Conservation (phyloP, 2,888 invertebrate species). For the Arge pagana region DNA sequence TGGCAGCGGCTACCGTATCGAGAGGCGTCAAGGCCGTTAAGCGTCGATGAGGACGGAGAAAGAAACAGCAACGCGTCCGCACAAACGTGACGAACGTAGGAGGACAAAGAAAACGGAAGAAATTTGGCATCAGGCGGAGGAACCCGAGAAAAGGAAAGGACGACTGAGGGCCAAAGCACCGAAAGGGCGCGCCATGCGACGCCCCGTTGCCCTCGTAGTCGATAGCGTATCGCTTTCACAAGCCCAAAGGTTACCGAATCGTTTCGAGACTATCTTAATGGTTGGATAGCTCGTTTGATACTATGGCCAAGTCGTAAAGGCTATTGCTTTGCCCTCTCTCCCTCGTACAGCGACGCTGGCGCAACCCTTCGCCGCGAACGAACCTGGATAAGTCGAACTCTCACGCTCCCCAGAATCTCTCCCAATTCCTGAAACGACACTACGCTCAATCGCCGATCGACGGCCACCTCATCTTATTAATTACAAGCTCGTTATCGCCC, state of each 20-base stretch:
- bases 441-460: conserved; percentile 35
- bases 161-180: conserved; percentile 28
- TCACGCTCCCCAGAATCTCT: conserved; percentile 37
- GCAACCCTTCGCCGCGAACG: conserved; percentile 36
- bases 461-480: conserved; percentile 34
- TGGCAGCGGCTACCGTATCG: conserved; percentile 28
- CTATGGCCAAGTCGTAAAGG: conserved; percentile 59
- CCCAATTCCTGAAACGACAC: conserved; percentile 27
- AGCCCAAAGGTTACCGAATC: conserved; percentile 59
- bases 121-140: conserved; percentile 9
- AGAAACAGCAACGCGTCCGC: conserved; percentile 23
- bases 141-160: conserved; percentile 27
- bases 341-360: conserved; percentile 29
- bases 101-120: conserved; percentile 31
- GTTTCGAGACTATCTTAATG: conserved; percentile 59
- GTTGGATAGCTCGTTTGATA: conserved; percentile 59
- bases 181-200: conserved; percentile 35
- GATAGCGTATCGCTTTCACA: conserved; percentile 57
- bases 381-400: conserved; percentile 47
- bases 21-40: conserved; percentile 9
- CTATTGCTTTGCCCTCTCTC: conserved; percentile 54
- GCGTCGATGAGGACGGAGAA: conserved; percentile 33
- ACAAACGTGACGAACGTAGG: conserved; percentile 23
- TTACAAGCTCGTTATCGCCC: conserved; percentile 23
- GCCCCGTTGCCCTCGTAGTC: conserved; percentile 44